A percentile compares a stretch with the other conserved stretches of the same genome.
Conservation (phyloP, 1,140 invertebrate species). For the Hermatobates lingyangjiaoensis region DNA sequence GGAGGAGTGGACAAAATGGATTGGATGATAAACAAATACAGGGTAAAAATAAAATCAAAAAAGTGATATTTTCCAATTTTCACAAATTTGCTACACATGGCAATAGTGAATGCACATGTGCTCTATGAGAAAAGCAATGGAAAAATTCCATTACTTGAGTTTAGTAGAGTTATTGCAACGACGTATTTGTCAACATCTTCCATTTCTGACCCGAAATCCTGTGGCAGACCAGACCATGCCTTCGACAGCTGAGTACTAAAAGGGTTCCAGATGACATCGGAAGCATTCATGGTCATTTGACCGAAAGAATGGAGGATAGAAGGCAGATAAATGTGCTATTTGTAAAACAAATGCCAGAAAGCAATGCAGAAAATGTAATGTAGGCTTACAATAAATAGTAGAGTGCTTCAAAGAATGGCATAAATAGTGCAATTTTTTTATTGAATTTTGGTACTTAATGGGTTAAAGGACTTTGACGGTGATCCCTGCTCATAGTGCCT, state of each 20-base stretch:
- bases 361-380: too few species aligned
- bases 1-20: conserved; percentile 12
- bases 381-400: too few species aligned
- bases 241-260: conserved; percentile 6
- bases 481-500: too few species aligned
- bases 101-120: conserved; percentile 13
- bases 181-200: conserved; percentile 11
- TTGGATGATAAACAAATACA: conserved; percentile 9
- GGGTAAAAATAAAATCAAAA: conserved; percentile 9
- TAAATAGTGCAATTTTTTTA: too few species aligned
- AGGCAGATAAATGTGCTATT: too few species aligned
- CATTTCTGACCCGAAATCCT: conserved; percentile 13
- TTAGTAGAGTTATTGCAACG: conserved; percentile 9
- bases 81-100: conserved; percentile 9
- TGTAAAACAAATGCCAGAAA: too few species aligned
- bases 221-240: conserved; percentile 11
- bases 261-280: conserved; percentile 10
- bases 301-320: too few species aligned
- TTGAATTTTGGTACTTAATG: too few species aligned
- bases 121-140: conserved; percentile 13
- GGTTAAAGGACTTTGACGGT: too few species aligned
- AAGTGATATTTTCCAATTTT: conserved; percentile 15
- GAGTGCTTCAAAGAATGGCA: too few species aligned
- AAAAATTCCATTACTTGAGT: conserved; percentile 12
- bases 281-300: too few species aligned